Conservation (phyloP, 2,888 invertebrate species). For the Acrocera orbiculus region DNA sequence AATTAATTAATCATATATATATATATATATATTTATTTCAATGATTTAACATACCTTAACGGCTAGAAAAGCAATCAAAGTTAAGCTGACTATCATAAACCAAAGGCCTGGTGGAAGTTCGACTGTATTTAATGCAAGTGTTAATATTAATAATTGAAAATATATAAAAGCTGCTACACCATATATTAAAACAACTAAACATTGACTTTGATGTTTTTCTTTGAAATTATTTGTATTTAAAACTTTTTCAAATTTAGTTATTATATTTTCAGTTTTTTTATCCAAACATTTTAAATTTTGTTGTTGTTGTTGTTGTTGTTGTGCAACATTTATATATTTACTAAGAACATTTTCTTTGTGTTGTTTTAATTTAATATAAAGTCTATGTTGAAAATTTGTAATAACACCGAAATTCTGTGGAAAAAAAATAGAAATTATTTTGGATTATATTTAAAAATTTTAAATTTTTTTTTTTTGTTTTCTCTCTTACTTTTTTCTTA, state of each 20-base stretch:
- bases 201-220: no score
- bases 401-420: conserved; percentile 7
- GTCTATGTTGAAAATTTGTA: conserved; percentile 7
- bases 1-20: no score
- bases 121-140: conserved; percentile 9
- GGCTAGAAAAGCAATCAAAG: conserved; percentile 10
- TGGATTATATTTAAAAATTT: neutral
- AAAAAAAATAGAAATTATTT: neutral
- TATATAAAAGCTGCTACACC: conserved; percentile 10
- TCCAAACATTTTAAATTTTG: no score
- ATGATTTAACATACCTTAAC: conserved; percentile 12
- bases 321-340: no score
- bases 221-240: no score
- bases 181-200: conserved; percentile 8
- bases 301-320: neutral
- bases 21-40: no score
- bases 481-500: conserved; percentile 8
- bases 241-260: no score
- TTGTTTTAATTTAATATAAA: conserved; percentile 6
- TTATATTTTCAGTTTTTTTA: no score
- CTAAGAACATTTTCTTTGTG: no score
- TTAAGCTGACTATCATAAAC: conserved; percentile 12
- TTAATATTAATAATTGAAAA: conserved; percentile 10
- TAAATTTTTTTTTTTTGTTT: neutral
- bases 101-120: conserved; percentile 11